These are phyloP conservation scores for Machimus rusticus DNA, from an alignment of 2,888 invertebrate genomes.

Conservation along the genomic window DNA sequence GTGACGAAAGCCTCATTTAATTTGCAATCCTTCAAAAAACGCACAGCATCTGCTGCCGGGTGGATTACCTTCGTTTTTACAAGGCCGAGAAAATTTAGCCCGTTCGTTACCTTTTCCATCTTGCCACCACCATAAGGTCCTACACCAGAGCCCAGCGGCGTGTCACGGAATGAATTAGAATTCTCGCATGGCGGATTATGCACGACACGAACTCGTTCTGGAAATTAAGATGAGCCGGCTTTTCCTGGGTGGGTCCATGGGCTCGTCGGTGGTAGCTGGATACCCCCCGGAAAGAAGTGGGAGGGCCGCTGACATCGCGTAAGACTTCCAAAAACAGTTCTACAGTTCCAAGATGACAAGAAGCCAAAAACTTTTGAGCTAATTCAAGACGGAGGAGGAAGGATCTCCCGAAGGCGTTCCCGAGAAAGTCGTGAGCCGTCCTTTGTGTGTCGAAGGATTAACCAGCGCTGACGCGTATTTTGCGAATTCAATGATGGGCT, in stretches of 20 bases:
- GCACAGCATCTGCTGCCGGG: neutral
- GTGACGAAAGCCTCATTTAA: neutral
- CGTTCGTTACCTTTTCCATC: neutral
- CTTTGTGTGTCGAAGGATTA: constrained; percentile 11
- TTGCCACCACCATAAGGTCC: neutral
- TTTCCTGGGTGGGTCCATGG: neutral
- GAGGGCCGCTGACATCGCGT: neutral
- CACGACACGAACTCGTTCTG: constrained; percentile 7
- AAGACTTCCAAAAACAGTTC: constrained; percentile 7
- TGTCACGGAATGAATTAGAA: constrained; percentile 16
- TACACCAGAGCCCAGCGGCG: neutral
- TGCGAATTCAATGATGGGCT: constrained; percentile 22
- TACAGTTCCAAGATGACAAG: constrained; percentile 7
- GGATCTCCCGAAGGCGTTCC: neutral
- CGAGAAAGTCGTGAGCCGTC: neutral
- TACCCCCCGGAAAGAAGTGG: neutral
- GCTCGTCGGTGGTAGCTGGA: neutral
- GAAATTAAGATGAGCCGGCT: neutral
- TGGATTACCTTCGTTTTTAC: neutral
- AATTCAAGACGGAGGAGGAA: neutral
- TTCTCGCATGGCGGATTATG: constrained; percentile 6
- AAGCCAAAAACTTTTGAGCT: neutral
- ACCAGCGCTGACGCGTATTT: neutral
- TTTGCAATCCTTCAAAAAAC: neutral
- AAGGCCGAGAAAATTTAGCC: neutral